Evolutionary conservation across 2,113 vertebrate species (phyloP), one percentile per base, ranked within the genome.

Genomic region (Typhlomys cinereus): DNA sequence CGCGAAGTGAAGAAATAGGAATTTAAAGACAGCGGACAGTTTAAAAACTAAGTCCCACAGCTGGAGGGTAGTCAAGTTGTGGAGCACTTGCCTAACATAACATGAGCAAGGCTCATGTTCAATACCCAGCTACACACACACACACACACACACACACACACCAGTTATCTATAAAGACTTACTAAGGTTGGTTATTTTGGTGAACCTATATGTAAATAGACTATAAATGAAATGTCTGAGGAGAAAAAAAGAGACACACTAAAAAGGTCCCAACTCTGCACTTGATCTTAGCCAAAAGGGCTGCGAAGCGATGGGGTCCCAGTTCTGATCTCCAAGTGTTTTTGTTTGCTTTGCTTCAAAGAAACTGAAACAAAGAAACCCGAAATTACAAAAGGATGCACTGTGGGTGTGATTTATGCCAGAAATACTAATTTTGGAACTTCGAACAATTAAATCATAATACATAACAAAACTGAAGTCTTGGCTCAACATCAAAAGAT

Each of bases 321-420:
- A 57, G 54, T 57, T 36, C 39, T 83, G 69, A 95, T 69, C 14
- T 74, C 50, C 9, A 61, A 76, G 46, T 52, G 52, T 67, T 92
- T 94, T 67, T 29, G 5, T 92, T 59, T 92, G 39, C 23, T 64
- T 18, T 6, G 75, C 81, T 91, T 96, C 87, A 95, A 95, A 95
- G 83, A 95, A 94, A 79, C 66, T 57, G 81, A 96, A 96, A 96
- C 81, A 96, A 94, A 95, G 81, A 93, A 95, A 48, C 17, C n/a
- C 57, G 50, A 83, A 96, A 92, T 86, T 87, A 89, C 27, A 80
- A 59, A n/a, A 92, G 59, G 66, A 62, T 81, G 64, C 23, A 81
- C 85, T 57, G 21, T 75, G 89, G 75, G 52, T 62, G 13, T 89
- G 92, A 73, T 91, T 94, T 92, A 57, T 71, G 84, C 62, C 31